Base-by-base conservation (phyloP, 2,888 invertebrate genomes). In the Drosophila phalerata region DNA sequence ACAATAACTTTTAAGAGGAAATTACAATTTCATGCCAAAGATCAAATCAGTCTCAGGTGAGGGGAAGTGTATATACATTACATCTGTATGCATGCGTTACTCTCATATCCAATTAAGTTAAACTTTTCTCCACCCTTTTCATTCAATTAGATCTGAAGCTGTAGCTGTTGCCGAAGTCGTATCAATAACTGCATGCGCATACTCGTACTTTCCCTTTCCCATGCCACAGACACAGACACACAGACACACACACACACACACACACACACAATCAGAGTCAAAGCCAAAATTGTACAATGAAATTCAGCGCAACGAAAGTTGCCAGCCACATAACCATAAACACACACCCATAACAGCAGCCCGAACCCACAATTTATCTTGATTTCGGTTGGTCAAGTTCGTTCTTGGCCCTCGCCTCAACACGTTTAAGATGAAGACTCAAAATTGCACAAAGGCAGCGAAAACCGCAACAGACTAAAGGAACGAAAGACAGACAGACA, bases 261-360 rank as follows among this genome's bases (percentile, higher is more conserved):
- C 22, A 22, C 22, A 22, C 4, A 22, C 22, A 22, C 22, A 22
- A 22, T 19, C 28, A 43, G 52, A 60, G 56, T 48, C 52, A 49
- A 37, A 60, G 66, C 70, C 69, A 65, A 70, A 79, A 69, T 66
- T 78, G 69, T 86, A 86, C 87, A 84, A 86, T 83, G 79, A 86
- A 87, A 87, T 84, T 81, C 87, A 73, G 89, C 87, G 82, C 89
- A 86, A 87, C 79, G 86, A 89, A 86, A 86, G 89, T 89, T 82
- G 71, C 28, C 66, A 45, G 48, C 61, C 45, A 51, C 47, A 71
- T 38, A 57, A 52, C 28, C 45, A 64, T 40, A 64, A 38, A 53
- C 72, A 69, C 63, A 73, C 43, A 62, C 48, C 52, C 68, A 80
- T 49, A 64, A 57, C 57, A 67, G 40, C 58, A 53, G 60, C 38